Percentiles rank a stretch among this genome's conserved stretches.
Conservation (phyloP, 1,140 invertebrate species). For the Drosophila willistoni region DNA sequence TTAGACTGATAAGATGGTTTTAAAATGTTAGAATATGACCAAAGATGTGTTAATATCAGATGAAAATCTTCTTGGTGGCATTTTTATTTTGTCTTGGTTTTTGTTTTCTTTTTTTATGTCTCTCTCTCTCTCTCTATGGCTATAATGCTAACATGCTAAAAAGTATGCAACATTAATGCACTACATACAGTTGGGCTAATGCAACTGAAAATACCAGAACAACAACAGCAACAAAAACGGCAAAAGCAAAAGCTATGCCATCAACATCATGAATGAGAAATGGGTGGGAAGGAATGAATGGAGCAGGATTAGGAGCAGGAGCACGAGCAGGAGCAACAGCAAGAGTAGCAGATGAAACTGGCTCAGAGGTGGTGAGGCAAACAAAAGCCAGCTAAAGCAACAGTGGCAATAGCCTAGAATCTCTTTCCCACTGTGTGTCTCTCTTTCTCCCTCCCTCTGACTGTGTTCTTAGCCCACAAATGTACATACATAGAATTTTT, state of each 20-base stretch:
- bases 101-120: not conserved
- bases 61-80: conserved; percentile 20
- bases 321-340: not conserved
- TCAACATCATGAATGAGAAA: conserved; percentile 25
- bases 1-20: too few species aligned
- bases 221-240: conserved; percentile 44
- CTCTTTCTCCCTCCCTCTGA: conserved; percentile 7
- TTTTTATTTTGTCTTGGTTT: not conserved
- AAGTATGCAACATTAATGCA: conserved; percentile 50
- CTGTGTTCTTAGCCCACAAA: conserved; percentile 14
- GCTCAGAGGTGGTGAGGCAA: conserved; percentile 37
- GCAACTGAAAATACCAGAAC: conserved; percentile 61
- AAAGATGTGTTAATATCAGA: conserved; percentile 12
- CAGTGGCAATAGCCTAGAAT: conserved; percentile 42
- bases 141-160: conserved; percentile 11
- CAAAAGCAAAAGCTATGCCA: conserved; percentile 16
- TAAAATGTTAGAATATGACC: not conserved
- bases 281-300: not conserved
- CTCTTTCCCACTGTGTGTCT: conserved; percentile 25
- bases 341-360: not conserved
- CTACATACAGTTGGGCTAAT: conserved; percentile 51
- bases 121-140: conserved; percentile 1
- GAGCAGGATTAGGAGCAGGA: not conserved
- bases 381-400: conserved; percentile 78
- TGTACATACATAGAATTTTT: conserved; percentile 52